These are phyloP conservation scores for Vombatus ursinus DNA, from an alignment of 2,113 vertebrate genomes.

Conservation along the genomic window DNA sequence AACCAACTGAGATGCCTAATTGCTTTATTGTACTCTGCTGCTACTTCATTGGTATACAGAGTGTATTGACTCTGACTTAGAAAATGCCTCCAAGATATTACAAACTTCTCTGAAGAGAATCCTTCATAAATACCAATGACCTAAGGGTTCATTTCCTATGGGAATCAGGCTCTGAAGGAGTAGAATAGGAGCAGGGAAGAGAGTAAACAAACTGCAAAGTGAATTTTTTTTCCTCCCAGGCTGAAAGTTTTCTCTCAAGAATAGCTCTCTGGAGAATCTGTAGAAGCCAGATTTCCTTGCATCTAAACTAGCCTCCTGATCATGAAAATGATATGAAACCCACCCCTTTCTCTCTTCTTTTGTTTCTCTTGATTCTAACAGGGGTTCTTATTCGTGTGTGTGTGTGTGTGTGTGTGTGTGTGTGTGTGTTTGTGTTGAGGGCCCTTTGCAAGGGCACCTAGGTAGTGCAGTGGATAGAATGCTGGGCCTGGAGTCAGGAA, in stretches of 20 bases:
- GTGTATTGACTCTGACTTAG: conserved; percentile 59
- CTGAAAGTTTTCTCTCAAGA: not conserved
- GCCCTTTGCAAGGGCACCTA: not conserved
- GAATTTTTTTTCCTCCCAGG: not conserved
- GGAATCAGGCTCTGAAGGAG: not conserved
- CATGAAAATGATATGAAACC: not conserved
- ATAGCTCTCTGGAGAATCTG: not conserved
- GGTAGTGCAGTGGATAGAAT: not conserved
- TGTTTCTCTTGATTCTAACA: not conserved
- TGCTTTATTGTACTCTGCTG: conserved; percentile 37
- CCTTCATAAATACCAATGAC: conserved; percentile 36
- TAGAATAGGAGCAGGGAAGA: not conserved
- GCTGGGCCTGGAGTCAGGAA: too few species aligned
- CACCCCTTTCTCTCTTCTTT: not conserved
- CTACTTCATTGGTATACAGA: conserved; percentile 60
- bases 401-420: not conserved
- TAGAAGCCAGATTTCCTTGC: not conserved
- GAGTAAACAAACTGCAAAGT: not conserved
- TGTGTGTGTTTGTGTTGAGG: not conserved
- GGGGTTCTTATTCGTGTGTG: not conserved
- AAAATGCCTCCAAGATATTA: conserved; percentile 44
- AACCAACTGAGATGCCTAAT: conserved; percentile 68
- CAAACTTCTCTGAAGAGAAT: conserved; percentile 49
- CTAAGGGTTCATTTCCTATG: not conserved
- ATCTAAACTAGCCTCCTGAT: not conserved